Evolutionary conservation across 2,888 invertebrate genomes (phyloP).

Genomic region (Caenorhabditis sp.): DNA sequence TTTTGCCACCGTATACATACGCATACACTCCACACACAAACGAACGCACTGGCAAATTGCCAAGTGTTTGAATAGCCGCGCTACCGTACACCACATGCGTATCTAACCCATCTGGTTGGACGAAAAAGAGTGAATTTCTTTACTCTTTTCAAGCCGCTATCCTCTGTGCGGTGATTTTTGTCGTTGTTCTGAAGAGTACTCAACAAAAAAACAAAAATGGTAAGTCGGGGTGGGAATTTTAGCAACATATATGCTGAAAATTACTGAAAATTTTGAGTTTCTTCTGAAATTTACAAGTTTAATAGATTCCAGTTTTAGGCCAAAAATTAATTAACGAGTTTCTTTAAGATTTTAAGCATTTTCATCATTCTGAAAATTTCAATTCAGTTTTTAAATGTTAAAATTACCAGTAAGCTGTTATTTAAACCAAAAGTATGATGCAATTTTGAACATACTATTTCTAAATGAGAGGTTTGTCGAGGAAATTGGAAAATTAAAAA

Average conservation of each 20-base stretch:
- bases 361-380: too few species aligned
- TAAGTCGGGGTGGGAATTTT: constrained; percentile 12
- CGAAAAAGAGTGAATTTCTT: constrained; percentile 18
- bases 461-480: neutral
- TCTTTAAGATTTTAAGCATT: too few species aligned
- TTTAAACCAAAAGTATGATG: too few species aligned
- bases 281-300: neutral
- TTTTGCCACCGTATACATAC: neutral
- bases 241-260: neutral
- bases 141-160: constrained; percentile 47
- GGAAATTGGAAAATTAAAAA: too few species aligned
- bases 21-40: too few species aligned
- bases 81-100: constrained; percentile 44
- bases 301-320: neutral
- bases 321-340: neutral
- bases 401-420: constrained; percentile 14
- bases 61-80: constrained; percentile 39
- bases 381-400: too few species aligned
- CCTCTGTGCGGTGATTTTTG: constrained; percentile 44
- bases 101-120: constrained; percentile 32
- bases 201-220: constrained; percentile 40
- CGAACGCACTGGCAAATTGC: constrained; percentile 23
- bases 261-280: neutral
- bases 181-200: constrained; percentile 37
- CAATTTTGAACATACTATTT: neutral